These are phyloP conservation scores for Gopherus flavomarginatus DNA, from an alignment of 2,113 vertebrate genomes.

Conservation along the genomic window DNA sequence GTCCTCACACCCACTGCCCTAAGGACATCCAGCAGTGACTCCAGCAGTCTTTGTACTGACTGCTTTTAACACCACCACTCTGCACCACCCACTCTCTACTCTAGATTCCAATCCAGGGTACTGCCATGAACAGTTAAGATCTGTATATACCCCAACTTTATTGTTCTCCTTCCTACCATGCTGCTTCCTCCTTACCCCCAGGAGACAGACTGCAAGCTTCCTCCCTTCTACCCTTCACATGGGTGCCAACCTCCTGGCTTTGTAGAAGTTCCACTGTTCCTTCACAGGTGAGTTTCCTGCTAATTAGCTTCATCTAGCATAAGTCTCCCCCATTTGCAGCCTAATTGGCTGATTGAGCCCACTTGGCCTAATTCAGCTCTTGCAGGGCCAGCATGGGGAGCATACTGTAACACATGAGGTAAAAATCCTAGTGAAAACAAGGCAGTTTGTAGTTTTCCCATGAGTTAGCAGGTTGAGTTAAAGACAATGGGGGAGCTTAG, in stretches of 20 bases:
- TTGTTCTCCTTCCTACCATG: neutral
- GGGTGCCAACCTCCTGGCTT: neutral
- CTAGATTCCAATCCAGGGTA: neutral
- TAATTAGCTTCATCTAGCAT: neutral
- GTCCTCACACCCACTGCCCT: neutral
- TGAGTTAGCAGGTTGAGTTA: neutral
- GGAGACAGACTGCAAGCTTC: neutral
- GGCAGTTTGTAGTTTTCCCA: neutral
- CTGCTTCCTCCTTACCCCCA: neutral
- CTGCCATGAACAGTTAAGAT: neutral
- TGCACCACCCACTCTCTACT: neutral
- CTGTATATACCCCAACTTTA: neutral
- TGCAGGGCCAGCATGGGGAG: neutral
- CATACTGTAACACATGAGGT: neutral
- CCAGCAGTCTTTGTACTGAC: neutral
- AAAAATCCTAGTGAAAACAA: neutral
- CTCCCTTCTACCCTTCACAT: neutral
- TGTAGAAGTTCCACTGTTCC: neutral
- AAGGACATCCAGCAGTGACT: neutral
- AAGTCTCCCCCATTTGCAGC: neutral
- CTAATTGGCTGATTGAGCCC: neutral
- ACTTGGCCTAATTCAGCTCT: neutral
- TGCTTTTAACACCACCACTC: neutral
- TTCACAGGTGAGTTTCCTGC: neutral
- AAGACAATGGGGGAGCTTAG: neutral